Percentiles rank a stretch among this genome's conserved stretches.
Evolutionary conservation across 2,888 invertebrate genomes (phyloP).

Genomic region (Drosophila barbarae): DNA sequence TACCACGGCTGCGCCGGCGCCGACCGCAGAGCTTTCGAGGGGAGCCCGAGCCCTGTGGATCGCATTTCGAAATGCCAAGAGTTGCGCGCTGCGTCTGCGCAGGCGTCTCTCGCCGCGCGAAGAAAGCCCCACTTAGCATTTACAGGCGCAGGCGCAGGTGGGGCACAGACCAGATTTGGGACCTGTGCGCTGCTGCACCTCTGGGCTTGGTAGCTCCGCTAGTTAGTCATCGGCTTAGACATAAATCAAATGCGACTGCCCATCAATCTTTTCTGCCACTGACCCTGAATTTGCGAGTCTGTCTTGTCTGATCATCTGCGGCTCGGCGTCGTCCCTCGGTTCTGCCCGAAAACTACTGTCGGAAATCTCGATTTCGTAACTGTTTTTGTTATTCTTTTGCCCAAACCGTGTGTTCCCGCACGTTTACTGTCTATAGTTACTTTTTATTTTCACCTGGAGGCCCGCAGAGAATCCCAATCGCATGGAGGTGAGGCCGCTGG

Average conservation of each 20-base stretch:
- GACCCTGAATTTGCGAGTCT: slow-evolving; percentile 59
- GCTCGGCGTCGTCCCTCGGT: slow-evolving; percentile 20
- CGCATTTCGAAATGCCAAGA: slow-evolving; percentile 62
- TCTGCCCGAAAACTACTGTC: slow-evolving; percentile 39
- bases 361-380: slow-evolving; percentile 64
- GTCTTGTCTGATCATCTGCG: slow-evolving; percentile 31
- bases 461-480: slow-evolving; percentile 56
- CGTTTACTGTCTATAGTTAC: slow-evolving; percentile 45
- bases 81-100: slow-evolving; percentile 17
- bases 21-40: slow-evolving; percentile 56
- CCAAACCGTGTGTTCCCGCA: slow-evolving; percentile 22
- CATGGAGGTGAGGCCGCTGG: slow-evolving; percentile 4
- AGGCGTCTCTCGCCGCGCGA: slow-evolving; percentile 41
- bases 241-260: slow-evolving; percentile 55
- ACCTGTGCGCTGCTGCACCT: slow-evolving; percentile 44
- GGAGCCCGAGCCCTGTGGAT: slow-evolving; percentile 54
- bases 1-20: slow-evolving; percentile 44
- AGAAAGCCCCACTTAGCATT: slow-evolving; percentile 69
- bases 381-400: slow-evolving; percentile 41
- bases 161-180: not conserved
- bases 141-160: slow-evolving; percentile 38
- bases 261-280: slow-evolving; percentile 58
- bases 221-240: slow-evolving; percentile 50
- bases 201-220: slow-evolving; percentile 28
- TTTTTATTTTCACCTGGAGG: slow-evolving; percentile 69